Conservation (phyloP, 92 coral and sea anemone species). For the Zoanthus sociatus region DNA sequence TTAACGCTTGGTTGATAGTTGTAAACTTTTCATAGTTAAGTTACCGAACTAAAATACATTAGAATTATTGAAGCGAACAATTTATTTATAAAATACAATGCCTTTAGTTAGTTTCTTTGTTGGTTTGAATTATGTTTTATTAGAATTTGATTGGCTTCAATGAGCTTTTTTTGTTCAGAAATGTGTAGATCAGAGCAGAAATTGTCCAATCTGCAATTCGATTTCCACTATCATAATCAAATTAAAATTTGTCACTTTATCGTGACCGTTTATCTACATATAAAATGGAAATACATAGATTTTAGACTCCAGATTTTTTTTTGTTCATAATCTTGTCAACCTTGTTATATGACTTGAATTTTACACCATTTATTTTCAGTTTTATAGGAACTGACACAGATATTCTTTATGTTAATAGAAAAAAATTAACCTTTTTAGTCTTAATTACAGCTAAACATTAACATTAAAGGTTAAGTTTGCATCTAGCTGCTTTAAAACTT, state of each 20-base stretch:
- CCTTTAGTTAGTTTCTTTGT: background rate
- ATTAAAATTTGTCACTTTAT: background rate
- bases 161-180: background rate
- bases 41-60: background rate
- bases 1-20: background rate
- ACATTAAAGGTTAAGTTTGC: background rate
- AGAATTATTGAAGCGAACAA: background rate
- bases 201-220: background rate
- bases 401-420: background rate
- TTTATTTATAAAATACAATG: background rate
- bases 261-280: background rate
- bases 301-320: background rate
- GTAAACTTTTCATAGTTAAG: background rate
- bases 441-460: background rate
- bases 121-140: background rate
- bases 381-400: background rate
- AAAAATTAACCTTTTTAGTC: background rate
- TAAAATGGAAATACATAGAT: background rate
- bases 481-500: background rate
- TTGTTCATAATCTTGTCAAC: background rate
- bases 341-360: background rate
- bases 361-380: background rate
- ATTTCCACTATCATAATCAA: background rate
- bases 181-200: background rate
- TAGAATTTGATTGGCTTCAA: background rate